Conservation (phyloP, 2,797 vertebrate species). For the Fundulus diaphanus region DNA sequence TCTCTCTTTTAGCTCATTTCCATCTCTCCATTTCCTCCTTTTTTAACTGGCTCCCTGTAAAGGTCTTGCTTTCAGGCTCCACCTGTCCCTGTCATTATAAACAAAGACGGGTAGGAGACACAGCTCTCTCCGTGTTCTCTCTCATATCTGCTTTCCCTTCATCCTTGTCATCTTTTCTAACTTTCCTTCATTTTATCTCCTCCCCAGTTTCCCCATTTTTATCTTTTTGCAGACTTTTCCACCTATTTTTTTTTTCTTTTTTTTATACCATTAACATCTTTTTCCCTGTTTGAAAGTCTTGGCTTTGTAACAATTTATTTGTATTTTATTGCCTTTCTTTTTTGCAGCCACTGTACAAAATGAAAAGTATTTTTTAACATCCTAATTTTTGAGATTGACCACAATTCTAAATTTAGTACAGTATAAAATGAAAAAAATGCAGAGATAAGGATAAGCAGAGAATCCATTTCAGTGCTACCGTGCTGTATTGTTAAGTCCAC, state of each 20-base stretch:
- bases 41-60: conserved; percentile 74
- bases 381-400: conserved; percentile 22
- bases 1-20: conserved; percentile 67
- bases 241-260: conserved; percentile 19
- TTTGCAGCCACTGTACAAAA: not conserved
- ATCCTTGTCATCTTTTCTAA: conserved; percentile 34
- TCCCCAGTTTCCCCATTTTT: conserved; percentile 29
- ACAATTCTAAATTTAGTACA: conserved; percentile 9
- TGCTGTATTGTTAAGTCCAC: conserved; percentile 40
- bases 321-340: not conserved
- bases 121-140: conserved; percentile 55
- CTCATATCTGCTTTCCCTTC: conserved; percentile 44
- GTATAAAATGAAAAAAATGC: conserved; percentile 20
- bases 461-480: conserved; percentile 22
- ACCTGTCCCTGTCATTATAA: conserved; percentile 79
- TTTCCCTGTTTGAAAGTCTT: conserved; percentile 11
- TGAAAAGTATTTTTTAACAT: no score
- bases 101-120: conserved; percentile 77
- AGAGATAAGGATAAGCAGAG: not conserved
- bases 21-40: conserved; percentile 68
- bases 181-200: conserved; percentile 43
- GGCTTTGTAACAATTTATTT: conserved; percentile 1
- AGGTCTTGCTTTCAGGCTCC: conserved; percentile 79
- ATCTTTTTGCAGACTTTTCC: conserved; percentile 9
- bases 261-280: not conserved